Evolutionary conservation across 2,888 invertebrate species (phyloP).

Genomic region (Leptarthrus brevirostris): DNA sequence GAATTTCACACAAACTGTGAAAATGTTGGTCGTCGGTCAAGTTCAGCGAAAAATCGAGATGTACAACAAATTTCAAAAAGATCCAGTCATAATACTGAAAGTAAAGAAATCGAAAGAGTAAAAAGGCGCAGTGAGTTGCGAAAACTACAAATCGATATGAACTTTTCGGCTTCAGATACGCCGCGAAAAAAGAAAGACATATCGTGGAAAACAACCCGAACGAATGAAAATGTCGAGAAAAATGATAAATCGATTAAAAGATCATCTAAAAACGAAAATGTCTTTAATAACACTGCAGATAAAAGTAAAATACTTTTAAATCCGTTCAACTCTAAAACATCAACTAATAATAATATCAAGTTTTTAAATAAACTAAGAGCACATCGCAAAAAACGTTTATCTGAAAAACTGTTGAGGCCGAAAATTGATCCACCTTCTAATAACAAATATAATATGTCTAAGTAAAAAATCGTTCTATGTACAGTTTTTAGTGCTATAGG

Average conservation of each 20-base stretch:
- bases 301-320: slow-evolving; percentile 4
- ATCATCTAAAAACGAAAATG: background rate
- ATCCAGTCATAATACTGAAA: background rate
- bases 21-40: background rate
- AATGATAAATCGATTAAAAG: background rate
- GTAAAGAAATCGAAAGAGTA: background rate
- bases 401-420: slow-evolving; percentile 38
- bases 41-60: background rate
- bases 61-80: background rate
- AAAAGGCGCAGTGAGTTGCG: background rate
- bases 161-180: background rate
- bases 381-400: background rate
- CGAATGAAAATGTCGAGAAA: background rate
- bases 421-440: slow-evolving; percentile 44
- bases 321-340: background rate
- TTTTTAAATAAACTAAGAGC: background rate
- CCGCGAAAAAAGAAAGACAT: background rate
- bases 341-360: background rate
- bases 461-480: background rate
- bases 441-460: slow-evolving; percentile 7
- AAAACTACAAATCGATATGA: slow-evolving; percentile 1
- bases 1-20: background rate
- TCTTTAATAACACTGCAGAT: background rate
- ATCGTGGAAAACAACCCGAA: background rate
- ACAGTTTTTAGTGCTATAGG: background rate